Base-by-base conservation (phyloP, 2,113 vertebrate genomes). In the Arothron firmamentum region DNA sequence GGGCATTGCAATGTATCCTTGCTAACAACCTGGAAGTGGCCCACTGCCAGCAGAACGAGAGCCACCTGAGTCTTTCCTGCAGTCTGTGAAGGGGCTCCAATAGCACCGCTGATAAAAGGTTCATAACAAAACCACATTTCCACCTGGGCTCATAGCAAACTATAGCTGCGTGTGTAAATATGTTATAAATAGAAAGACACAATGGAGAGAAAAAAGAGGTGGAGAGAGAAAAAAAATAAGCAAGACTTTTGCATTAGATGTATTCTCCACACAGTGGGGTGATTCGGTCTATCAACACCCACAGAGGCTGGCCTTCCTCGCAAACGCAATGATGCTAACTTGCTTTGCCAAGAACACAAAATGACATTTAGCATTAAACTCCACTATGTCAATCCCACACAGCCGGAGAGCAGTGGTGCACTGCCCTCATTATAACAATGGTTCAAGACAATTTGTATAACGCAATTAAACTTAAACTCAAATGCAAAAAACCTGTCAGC, bases 281-380 rank as follows among this genome's bases (percentile, higher is more conserved):
- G 70, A 77, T 73, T 77, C 74, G 77, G 80, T 77, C 65, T 65
- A 71, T 82, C 73, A 76, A 73, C 81, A 28, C 83, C 83, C 76
- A 85, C 78, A 28, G 62, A 76, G 60, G 59, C 41, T 60, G 71
- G 63, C 77, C 71, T 47, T 80, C 70, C 71, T 66, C 62, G 76
- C 58, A 61, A 76, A 82, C 72, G 79, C 25, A 81, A 77, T 62
- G 68, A 82, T 65, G 77, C 56, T 72, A 69, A 72, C 71, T 82
- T 41, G 17, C 45, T 54, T 74, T 64, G 74, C 61, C 47, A 28
- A 67, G 62, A 85, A 74, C 52, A 55, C 60, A 77, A 61, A 58
- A 43, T 83, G 80, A 75, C 82, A 87, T 83, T 83, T 78, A 64
- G 65, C 59, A 70, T 46, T 65, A 67, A 70, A 77, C 71, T 48